Base-by-base conservation (phyloP, 2,113 vertebrate genomes). In the Platysternon megacephalum region DNA sequence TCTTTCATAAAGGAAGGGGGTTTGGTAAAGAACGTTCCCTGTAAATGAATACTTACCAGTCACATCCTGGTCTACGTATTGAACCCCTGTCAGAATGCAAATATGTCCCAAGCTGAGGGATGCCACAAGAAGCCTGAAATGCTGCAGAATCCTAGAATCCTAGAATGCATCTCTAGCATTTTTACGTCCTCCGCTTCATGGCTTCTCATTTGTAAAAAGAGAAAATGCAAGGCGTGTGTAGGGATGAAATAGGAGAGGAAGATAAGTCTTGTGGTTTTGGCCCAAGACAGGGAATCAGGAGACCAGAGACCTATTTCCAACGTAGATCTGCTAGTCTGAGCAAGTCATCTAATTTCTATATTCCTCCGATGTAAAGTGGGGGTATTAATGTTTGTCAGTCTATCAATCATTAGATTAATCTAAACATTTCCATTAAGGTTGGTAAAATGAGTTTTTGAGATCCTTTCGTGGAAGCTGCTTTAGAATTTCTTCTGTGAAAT, bases 321-420 rank as follows among this genome's bases (percentile, higher is more conserved):
- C 13, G 78, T 48, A 84, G 48, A 89, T 86, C 35, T 96, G 90
- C 93, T 86, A 24, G 55, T 82, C 78, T 86, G 17, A 49, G 14
- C 82, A 85, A 83, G 68, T 87, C 76, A 86, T 94, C 56, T 88
- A 95, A 84, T 96, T 89, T 84, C 8, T 93, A n/a, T 90, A 44
- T 44, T 97, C 86, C 94, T 95, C 84, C 91, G 90, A 85, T 79
- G 84, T 84, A 91, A 93, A 94, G 78, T 42, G 56, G 52, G 91
- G 94, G 61, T 65, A 88, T 91, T 93, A 87, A 52, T 42, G 83
- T 85, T 39, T 68, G 22, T 82, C 89, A 82, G 91, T 94, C 90
- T 91, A 95, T 94, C 90, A 95, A 94, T 93, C 90, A 87, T 72
- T 86, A 80, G 56, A 53, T 72, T 72, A 39, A 72, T 72, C 35